Percentiles rank a stretch among this genome's conserved stretches.
These are phyloP conservation scores for Globia sparganii DNA, from an alignment of 2,888 invertebrate species.

Conservation along the genomic window DNA sequence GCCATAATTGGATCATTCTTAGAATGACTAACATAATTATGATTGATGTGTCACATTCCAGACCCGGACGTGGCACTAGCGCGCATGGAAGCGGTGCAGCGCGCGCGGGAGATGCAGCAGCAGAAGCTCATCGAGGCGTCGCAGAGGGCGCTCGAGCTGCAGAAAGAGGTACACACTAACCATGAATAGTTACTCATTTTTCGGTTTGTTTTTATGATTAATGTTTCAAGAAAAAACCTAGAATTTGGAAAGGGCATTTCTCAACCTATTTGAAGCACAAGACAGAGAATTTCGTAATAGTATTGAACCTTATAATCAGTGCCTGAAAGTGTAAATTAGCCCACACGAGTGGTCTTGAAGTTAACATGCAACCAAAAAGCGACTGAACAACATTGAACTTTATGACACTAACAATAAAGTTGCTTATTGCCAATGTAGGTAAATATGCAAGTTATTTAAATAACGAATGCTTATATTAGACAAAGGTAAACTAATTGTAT, in stretches of 20 bases:
- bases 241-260: not conserved
- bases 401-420: not conserved
- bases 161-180: slow-evolving; percentile 73
- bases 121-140: slow-evolving; percentile 75
- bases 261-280: not conserved
- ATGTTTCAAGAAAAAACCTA: not conserved
- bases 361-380: not conserved
- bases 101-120: slow-evolving; percentile 82
- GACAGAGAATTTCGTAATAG: not conserved
- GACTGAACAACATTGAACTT: not conserved
- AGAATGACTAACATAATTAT: not conserved
- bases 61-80: slow-evolving; percentile 81
- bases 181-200: not conserved
- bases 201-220: not conserved
- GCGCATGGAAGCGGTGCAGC: slow-evolving; percentile 82
- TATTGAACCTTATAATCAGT: not conserved
- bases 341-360: not conserved
- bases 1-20: not conserved
- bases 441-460: not conserved
- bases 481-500: not conserved
- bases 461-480: not conserved
- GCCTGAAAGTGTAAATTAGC: not conserved
- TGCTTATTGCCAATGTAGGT: not conserved
- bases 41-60: slow-evolving; percentile 46
- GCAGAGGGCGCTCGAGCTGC: slow-evolving; percentile 72